Base-by-base conservation (phyloP, 2,797 vertebrate species). In the Gephyroberyx darwinii region DNA sequence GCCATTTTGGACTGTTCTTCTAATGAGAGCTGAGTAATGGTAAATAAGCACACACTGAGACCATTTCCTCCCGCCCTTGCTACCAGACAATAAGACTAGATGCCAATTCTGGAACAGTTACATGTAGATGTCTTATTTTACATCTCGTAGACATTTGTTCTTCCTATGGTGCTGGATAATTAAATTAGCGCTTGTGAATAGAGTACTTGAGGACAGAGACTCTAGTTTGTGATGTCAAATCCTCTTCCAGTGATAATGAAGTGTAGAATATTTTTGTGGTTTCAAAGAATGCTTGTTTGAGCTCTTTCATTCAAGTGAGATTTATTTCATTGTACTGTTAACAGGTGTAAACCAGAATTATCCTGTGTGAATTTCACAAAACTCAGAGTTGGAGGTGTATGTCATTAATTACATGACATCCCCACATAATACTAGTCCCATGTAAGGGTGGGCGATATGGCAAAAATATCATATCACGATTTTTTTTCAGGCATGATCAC, bases 21-120 rank as follows among this genome's bases (percentile, higher is more conserved):
- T 83, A 78, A 84, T 69, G 71, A 78, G 86, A 43, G 65, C 69
- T 65, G 78, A 89, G 64, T 77, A 78, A 83, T 77, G 65, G 56
- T 64, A 56, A 35, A 51, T 19, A 2, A 26, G 48, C 67, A 48
- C 48, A 78, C 74, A 76, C 75, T 71, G 20, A 72, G 55, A 66
- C 8, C 41, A 50, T 33, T 35, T 33, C 45, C 65, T 57, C n/a
- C 30, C 16, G 30, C 5, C 41, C 26, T 53, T 22, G 13, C 20
- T 43, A 51, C 51, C 30, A n/a, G 10, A 22, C 17, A 31, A 22
- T 48, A 62, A 41, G 39, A 41, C 39, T 33, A 45, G 50, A 30
- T 22, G 26, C 20, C 14, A 26, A 54, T 62, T 66, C 37, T 54
- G 37, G 22, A 30, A 26, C 51, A 60, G 19, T 26, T 26, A 13